Conservation (phyloP, 2,888 invertebrate species). For the Cyrtodaria siliqua region DNA sequence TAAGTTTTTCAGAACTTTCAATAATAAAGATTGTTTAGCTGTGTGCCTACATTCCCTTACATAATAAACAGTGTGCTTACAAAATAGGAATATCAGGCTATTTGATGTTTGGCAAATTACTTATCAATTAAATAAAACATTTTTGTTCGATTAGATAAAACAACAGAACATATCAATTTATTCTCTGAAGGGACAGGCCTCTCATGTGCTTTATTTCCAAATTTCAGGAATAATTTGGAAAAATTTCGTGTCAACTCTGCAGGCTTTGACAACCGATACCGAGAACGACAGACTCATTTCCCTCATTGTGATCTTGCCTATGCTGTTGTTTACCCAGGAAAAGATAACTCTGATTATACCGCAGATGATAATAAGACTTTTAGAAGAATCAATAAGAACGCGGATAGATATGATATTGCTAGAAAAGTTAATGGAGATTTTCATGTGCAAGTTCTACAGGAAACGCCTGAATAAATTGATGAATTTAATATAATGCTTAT, state of each 20-base stretch:
- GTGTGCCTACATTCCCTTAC: too few species aligned
- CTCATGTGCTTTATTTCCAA: slow-evolving; percentile 43
- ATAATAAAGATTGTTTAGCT: too few species aligned
- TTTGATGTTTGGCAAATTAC: too few species aligned
- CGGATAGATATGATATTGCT: slow-evolving; percentile 74
- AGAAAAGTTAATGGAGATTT: slow-evolving; percentile 71
- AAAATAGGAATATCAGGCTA: too few species aligned
- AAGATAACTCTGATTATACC: slow-evolving; percentile 79
- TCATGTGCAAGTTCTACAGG: slow-evolving; percentile 64
- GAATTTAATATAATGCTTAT: too few species aligned
- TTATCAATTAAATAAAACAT: too few species aligned
- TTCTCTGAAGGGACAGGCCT: too few species aligned
- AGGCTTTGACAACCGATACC: slow-evolving; percentile 81
- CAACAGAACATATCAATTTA: too few species aligned
- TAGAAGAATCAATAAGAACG: slow-evolving; percentile 71
- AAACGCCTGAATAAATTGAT: slow-evolving; percentile 17
- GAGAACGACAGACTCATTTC: slow-evolving; percentile 64
- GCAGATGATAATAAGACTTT: slow-evolving; percentile 72
- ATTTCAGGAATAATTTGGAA: slow-evolving; percentile 69
- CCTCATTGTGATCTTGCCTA: slow-evolving; percentile 81
- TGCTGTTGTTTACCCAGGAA: slow-evolving; percentile 77
- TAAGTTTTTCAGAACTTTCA: too few species aligned
- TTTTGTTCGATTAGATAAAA: too few species aligned
- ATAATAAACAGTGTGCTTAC: too few species aligned
- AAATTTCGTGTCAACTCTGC: slow-evolving; percentile 80